A percentile compares a stretch with the other conserved stretches of the same genome.
These are phyloP conservation scores for Andrena fulva DNA, from an alignment of 2,888 invertebrate species.

Conservation along the genomic window DNA sequence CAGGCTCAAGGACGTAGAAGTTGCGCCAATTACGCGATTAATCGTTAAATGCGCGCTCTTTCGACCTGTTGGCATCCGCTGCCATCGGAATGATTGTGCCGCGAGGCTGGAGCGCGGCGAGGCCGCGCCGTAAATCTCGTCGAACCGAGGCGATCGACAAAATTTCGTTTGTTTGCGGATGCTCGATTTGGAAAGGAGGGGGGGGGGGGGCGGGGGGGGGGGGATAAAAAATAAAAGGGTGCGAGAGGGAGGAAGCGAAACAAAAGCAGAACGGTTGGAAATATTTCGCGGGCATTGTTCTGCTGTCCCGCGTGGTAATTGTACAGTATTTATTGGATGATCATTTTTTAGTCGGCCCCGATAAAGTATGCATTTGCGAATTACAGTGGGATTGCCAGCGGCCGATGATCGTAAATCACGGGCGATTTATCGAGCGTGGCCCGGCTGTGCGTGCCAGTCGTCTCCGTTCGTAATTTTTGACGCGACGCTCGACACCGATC, in stretches of 20 bases:
- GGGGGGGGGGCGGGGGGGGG: not conserved
- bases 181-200: not conserved
- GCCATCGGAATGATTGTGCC: conserved; percentile 7
- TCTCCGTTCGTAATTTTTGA: conserved; percentile 53
- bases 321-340: conserved; percentile 39
- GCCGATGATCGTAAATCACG: conserved; percentile 52
- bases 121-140: conserved; percentile 29
- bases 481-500: conserved; percentile 51
- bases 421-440: conserved; percentile 38
- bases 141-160: not conserved
- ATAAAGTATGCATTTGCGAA: conserved; percentile 37
- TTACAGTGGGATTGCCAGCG: conserved; percentile 8
- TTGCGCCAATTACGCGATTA: conserved; percentile 71
- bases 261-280: not conserved
- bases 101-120: not conserved
- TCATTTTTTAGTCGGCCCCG: conserved; percentile 25
- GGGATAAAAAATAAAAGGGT: too few species aligned
- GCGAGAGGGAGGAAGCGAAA: not conserved
- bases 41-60: conserved; percentile 62
- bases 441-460: conserved; percentile 2
- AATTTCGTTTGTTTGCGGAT: conserved; percentile 7
- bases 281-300: conserved; percentile 22
- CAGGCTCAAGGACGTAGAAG: conserved; percentile 68
- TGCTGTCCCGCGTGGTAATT: conserved; percentile 25
- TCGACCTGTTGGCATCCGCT: conserved; percentile 53